A percentile compares a stretch with the other conserved stretches of the same genome.
Conservation (phyloP, 2,888 invertebrate species). For the Trypoxylon attenuatum region DNA sequence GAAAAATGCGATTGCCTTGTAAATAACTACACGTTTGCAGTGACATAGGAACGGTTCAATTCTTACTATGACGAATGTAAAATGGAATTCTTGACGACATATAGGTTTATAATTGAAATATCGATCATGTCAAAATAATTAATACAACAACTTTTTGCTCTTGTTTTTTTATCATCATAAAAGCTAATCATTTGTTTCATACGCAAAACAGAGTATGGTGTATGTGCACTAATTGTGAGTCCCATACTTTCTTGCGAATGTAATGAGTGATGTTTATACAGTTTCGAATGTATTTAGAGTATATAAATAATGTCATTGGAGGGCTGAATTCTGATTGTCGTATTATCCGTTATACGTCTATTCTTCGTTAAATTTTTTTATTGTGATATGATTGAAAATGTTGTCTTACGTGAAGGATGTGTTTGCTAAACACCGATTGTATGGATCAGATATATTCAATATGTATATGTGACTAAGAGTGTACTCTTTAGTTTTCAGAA, state of each 20-base stretch:
- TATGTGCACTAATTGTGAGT: conserved; percentile 20
- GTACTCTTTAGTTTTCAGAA: too few species aligned
- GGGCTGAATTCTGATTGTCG: conserved; percentile 51
- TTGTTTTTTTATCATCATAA: conserved; percentile 20
- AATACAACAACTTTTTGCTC: conserved; percentile 31
- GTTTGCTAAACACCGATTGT: too few species aligned
- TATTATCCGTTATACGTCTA: conserved; percentile 17
- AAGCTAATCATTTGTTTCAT: conserved; percentile 7
- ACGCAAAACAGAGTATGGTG: conserved; percentile 23
- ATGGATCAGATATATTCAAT: too few species aligned
- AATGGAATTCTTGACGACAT: conserved; percentile 38
- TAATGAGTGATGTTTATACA: conserved; percentile 44
- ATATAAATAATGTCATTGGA: conserved; percentile 46
- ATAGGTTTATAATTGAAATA: conserved; percentile 42
- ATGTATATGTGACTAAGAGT: too few species aligned
- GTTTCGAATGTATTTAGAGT: conserved; percentile 46
- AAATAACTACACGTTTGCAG: conserved; percentile 59
- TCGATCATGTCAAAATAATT: conserved; percentile 39
- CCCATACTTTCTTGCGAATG: conserved; percentile 21
- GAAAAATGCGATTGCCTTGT: conserved; percentile 55
- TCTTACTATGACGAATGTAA: conserved; percentile 35
- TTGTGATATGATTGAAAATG: conserved; percentile 7
- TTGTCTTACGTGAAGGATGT: not conserved
- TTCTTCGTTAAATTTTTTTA: conserved; percentile 7
- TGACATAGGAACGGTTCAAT: conserved; percentile 48